phyloP scores from a whole-genome alignment of 92 coral and sea anemone genomes.

The Micromussa lordhowensis region DNA sequence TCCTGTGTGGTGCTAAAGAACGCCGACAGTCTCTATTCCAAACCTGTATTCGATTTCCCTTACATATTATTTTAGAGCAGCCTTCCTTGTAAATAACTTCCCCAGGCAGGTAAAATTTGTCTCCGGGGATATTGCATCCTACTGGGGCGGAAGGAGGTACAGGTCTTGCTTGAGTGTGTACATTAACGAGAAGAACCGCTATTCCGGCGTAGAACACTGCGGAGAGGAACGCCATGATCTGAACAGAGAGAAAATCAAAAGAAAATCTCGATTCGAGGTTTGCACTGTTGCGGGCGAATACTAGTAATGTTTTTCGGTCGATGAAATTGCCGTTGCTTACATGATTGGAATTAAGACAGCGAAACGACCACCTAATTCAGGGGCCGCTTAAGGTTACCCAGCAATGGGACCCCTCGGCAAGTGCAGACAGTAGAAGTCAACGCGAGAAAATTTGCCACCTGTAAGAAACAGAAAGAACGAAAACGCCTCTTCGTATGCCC shows the following conservation, averaged over 20 bases:
- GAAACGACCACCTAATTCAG: too few relatives aligned
- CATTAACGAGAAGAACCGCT: background rate
- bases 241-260: background rate
- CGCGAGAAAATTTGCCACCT: too few relatives aligned
- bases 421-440: too few relatives aligned
- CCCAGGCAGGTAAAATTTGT: background rate
- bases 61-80: background rate
- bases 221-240: background rate
- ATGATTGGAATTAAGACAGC: too few relatives aligned
- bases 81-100: conserved; percentile 1
- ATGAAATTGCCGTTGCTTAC: too few relatives aligned
- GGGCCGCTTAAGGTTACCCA: too few relatives aligned
- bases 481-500: too few relatives aligned
- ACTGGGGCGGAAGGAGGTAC: background rate
- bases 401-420: too few relatives aligned
- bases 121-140: background rate
- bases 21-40: background rate
- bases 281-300: too few relatives aligned
- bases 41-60: background rate
- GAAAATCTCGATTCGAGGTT: background rate
- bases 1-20: background rate
- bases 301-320: too few relatives aligned
- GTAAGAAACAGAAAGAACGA: too few relatives aligned
- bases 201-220: background rate
- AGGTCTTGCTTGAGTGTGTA: background rate